These are phyloP conservation scores for Drosophila mimetica DNA, from an alignment of 2,888 invertebrate genomes.

Conservation along the genomic window DNA sequence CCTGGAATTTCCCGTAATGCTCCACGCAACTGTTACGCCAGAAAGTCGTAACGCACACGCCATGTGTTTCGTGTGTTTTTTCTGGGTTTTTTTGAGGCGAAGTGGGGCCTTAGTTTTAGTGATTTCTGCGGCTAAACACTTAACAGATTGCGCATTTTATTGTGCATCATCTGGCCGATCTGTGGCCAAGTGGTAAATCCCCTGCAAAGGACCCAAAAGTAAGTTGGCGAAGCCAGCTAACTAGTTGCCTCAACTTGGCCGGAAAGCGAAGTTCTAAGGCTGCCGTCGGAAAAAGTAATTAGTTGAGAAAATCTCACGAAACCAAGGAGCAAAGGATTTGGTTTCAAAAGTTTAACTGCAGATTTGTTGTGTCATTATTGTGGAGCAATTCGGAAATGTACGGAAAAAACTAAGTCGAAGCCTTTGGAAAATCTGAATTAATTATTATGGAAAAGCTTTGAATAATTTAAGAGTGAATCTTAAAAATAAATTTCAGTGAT, in stretches of 20 bases:
- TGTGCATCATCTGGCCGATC: slow-evolving; percentile 11
- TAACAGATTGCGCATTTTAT: slow-evolving; percentile 13
- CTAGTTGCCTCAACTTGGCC: slow-evolving; percentile 32
- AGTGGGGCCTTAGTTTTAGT: slow-evolving; percentile 34
- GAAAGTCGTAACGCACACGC: slow-evolving; percentile 37
- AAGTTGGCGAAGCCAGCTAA: slow-evolving; percentile 27
- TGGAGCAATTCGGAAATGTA: neutral
- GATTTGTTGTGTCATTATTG: neutral
- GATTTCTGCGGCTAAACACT: slow-evolving; percentile 37
- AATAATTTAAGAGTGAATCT: no score
- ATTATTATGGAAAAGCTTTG: no score
- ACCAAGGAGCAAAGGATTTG: slow-evolving; percentile 5
- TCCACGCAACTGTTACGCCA: slow-evolving; percentile 68
- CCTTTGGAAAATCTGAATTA: no score
- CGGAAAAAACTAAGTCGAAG: no score
- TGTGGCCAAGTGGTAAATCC: slow-evolving; percentile 10
- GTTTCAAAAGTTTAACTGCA: neutral
- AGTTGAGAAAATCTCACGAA: slow-evolving; percentile 12
- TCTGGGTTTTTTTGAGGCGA: neutral
- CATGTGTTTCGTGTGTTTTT: neutral
- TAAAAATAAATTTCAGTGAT: no score
- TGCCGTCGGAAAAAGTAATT: slow-evolving; percentile 26
- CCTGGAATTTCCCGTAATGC: slow-evolving; percentile 55
- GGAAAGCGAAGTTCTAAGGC: slow-evolving; percentile 16
- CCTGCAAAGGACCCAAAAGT: neutral